phyloP scores from a whole-genome alignment of 2,888 invertebrate genomes.

The Sesamia inferens region DNA sequence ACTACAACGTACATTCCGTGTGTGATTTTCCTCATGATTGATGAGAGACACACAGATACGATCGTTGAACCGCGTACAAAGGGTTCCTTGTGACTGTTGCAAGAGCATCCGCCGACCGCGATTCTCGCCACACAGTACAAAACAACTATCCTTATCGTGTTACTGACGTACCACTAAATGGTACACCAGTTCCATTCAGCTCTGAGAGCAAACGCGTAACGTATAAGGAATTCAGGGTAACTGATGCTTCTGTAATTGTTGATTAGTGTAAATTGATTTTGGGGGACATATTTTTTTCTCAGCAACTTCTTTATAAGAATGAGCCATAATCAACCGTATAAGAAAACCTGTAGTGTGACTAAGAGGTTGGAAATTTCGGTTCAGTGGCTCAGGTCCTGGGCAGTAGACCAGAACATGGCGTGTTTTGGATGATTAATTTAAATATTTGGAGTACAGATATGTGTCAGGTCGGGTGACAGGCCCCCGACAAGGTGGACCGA shows the following conservation, averaged over 20 bases:
- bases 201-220: slow-evolving; percentile 21
- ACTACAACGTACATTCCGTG: slow-evolving; percentile 37
- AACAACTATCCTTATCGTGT: slow-evolving; percentile 75
- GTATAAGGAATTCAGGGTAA: slow-evolving; percentile 22
- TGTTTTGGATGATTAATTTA: slow-evolving; percentile 29
- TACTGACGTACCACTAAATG: slow-evolving; percentile 65
- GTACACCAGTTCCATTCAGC: slow-evolving; percentile 44
- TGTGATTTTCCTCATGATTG: slow-evolving; percentile 64
- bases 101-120: slow-evolving; percentile 80
- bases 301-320: not conserved
- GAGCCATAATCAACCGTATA: not conserved
- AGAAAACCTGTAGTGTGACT: not conserved
- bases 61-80: slow-evolving; percentile 78
- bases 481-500: too few species aligned
- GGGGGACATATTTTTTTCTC: not conserved
- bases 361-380: not conserved
- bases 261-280: slow-evolving; percentile 10
- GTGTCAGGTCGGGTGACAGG: too few species aligned
- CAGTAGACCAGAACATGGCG: not conserved
- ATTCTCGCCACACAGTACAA: slow-evolving; percentile 75
- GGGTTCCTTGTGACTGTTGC: slow-evolving; percentile 77
- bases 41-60: slow-evolving; percentile 68
- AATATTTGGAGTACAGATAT: not conserved
- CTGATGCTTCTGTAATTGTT: slow-evolving; percentile 16
- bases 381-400: not conserved